A percentile compares a stretch with the other conserved stretches of the same genome.
phyloP scores from a whole-genome alignment of 2,797 vertebrate species.

The Premnoplex brunnescens region DNA sequence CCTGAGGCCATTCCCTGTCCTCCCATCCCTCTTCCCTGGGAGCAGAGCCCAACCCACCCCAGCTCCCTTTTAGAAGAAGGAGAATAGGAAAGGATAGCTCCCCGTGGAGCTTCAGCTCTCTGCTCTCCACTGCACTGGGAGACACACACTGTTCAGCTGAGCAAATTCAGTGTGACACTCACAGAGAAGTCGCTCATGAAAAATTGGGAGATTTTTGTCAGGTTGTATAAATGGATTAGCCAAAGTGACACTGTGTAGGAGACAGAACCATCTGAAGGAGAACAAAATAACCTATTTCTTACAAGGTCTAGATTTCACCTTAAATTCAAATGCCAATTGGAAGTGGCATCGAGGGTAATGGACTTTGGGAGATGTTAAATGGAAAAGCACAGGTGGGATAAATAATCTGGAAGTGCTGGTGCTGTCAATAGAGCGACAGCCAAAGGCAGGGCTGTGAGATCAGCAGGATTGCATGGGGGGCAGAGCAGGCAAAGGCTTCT shows the following conservation, averaged over 20 bases:
- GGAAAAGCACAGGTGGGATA: slow-evolving; percentile 20
- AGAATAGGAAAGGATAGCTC: neutral
- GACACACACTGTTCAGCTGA: neutral
- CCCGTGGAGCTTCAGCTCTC: neutral
- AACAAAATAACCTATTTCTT: slow-evolving; percentile 59
- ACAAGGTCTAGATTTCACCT: slow-evolving; percentile 59
- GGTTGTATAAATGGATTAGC: slow-evolving; percentile 64
- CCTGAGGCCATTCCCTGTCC: neutral
- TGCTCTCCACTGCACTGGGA: neutral
- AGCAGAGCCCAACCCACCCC: neutral
- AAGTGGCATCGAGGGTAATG: slow-evolving; percentile 61
- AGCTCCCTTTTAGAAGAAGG: neutral
- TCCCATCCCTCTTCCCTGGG: neutral
- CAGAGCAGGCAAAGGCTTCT: neutral
- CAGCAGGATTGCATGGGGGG: neutral
- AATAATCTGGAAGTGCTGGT: neutral
- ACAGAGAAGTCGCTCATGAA: neutral
- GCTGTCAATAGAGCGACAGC: neutral
- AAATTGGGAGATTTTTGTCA: slow-evolving; percentile 51
- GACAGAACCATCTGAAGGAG: slow-evolving; percentile 49
- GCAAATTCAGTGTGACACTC: slow-evolving; percentile 60
- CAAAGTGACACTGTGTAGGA: slow-evolving; percentile 40
- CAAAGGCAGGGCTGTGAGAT: neutral
- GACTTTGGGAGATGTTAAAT: slow-evolving; percentile 51
- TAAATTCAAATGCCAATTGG: slow-evolving; percentile 38